Base-by-base conservation (phyloP, 2,113 vertebrate species). In the Pseudorectes ferrugineus region DNA sequence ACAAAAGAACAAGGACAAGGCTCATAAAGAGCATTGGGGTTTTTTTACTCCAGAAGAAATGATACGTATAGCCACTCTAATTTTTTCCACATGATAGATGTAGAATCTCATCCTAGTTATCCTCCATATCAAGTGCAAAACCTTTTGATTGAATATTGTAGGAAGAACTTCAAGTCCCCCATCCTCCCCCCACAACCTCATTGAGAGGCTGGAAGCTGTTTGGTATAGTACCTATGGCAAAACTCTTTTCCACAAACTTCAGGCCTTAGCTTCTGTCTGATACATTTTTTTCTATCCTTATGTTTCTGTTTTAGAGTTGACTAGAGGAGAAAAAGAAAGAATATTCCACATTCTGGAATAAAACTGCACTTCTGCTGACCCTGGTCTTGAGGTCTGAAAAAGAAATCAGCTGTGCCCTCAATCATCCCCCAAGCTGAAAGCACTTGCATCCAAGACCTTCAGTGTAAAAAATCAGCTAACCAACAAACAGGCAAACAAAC, bases 21-120 rank as follows among this genome's bases (percentile, higher is more conserved):
- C 10, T 83, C 36, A 36, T 12, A 33, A 31, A 85, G 43, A 36
- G 4, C 4, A 36, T 0, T 70, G 14, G 7, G 0, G 1, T 7
- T 36, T 29, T 72, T 79, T 57, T 21, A 48, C 13, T 48, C 3
- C 8, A 61, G 29, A 38, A 85, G 33, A 93, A 88, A 57, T 61
- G 2, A 19, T 48, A 40, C 14, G 3, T 20, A 18, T 17, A 58
- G 22, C 3, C 29, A n/a, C 35, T 57, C 16, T 59, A 42, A 33
- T 75, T 89, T 82, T 40, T 75, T 75, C 40, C 31, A 31, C 23
- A 9, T 29, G 5, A n/a, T 16, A 45, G 20, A 59, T 28, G 29
- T 33, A 62, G 38, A 70, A 62, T 65, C 28, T 72, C 3, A 6
- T 73, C 19, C 43, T 78, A 45, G 22, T 51, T 63, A 29, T 38